These are phyloP conservation scores for Abramis brama DNA, from an alignment of 2,113 vertebrate species.

Conservation along the genomic window DNA sequence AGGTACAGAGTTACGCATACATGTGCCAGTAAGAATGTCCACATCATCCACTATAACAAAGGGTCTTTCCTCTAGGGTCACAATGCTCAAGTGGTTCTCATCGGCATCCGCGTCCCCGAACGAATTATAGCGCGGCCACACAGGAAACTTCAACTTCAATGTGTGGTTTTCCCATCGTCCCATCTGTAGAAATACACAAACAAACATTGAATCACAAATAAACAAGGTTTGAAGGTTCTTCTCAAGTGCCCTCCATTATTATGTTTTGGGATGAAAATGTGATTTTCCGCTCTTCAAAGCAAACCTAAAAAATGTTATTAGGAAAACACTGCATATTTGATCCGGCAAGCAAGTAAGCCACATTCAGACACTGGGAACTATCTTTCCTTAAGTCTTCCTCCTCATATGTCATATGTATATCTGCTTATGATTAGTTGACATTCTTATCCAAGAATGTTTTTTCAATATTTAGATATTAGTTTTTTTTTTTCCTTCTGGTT, in stretches of 20 bases:
- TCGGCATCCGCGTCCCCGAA: conserved; percentile 89
- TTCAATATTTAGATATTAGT: background rate
- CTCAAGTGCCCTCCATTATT: background rate
- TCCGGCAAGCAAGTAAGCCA: background rate
- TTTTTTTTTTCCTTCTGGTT: background rate
- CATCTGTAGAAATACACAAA: conserved; percentile 77
- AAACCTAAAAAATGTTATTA: background rate
- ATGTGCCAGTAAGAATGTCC: conserved; percentile 93
- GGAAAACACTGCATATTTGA: background rate
- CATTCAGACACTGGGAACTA: background rate
- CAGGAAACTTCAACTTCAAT: conserved; percentile 87
- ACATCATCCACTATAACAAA: conserved; percentile 97
- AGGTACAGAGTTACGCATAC: conserved; percentile 93
- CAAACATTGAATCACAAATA: conserved; percentile 50
- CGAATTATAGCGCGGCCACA: conserved; percentile 95
- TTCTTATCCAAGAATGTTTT: background rate
- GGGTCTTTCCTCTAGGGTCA: conserved; percentile 95
- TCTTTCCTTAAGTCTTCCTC: background rate
- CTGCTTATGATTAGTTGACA: too few species aligned
- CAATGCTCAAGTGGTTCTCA: conserved; percentile 95
- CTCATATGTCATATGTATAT: background rate
- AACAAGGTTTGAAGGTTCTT: background rate
- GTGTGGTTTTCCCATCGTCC: conserved; percentile 96
- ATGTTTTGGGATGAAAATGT: background rate
- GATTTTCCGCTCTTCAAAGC: conserved; percentile 10